phyloP scores from a whole-genome alignment of 92 coral and sea anemone species.

The Siderastrea radians region DNA sequence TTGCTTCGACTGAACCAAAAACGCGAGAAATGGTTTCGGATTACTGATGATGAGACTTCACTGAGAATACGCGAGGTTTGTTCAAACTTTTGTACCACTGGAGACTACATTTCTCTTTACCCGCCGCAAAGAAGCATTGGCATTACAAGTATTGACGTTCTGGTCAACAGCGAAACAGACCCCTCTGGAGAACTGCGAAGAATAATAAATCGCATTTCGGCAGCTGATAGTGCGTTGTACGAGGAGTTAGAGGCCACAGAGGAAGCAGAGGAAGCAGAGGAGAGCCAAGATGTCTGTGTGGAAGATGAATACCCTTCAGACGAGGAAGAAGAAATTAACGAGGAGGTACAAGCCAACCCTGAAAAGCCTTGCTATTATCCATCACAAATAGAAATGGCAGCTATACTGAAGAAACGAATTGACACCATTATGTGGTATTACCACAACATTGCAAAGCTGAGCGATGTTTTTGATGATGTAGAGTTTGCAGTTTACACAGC shows the following conservation, averaged over 20 bases:
- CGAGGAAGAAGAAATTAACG: constrained; percentile 45
- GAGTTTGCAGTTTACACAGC: constrained; percentile 69
- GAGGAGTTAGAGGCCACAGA: background rate
- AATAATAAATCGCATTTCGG: background rate
- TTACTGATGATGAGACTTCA: background rate
- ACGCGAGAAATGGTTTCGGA: constrained; percentile 12
- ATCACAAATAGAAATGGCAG: constrained; percentile 67
- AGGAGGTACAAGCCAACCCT: constrained; percentile 27
- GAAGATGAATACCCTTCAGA: constrained; percentile 21
- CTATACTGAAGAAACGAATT: constrained; percentile 52
- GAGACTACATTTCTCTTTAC: background rate
- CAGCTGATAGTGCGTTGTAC: background rate
- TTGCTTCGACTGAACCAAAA: constrained; percentile 15
- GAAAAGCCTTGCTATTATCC: constrained; percentile 61
- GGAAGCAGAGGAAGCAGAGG: background rate
- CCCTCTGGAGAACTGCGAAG: constrained; percentile 32
- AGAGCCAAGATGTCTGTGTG: background rate
- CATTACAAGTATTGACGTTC: constrained; percentile 11
- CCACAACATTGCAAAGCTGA: constrained; percentile 40
- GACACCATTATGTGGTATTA: constrained; percentile 60
- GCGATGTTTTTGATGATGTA: constrained; percentile 51
- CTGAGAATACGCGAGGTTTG: background rate
- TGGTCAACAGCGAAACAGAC: constrained; percentile 8
- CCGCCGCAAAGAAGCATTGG: constrained; percentile 1
- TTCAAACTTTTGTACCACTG: background rate